Base-by-base conservation (phyloP, 2,113 vertebrate species). In the Forbesichthys agassizii region DNA sequence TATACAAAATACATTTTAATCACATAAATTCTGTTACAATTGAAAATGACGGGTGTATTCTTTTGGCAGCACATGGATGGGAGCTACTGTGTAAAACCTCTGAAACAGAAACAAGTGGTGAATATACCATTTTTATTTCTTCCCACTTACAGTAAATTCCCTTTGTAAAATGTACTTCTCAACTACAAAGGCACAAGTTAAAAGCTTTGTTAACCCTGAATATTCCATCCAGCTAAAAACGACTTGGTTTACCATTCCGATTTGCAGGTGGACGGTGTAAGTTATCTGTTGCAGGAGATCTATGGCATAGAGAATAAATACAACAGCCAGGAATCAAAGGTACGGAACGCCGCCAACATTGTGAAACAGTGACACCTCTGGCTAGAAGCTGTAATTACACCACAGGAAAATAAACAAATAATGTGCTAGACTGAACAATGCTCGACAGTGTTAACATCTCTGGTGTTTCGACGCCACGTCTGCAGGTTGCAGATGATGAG, bases 91-190 rank as follows among this genome's bases (percentile, higher is more conserved):
- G 95, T 97, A 84, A 99, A 99, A 87, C 98, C 98, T 71, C 91
- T 99, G 87, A 99, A 99, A 88, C 98, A 99, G 93, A 99, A 99
- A 78, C 98, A 99, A 94, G 97, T 99, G 90, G 98, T 98, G 77
- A 96, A 90, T 90, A 12, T 54, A 33, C 9, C 33, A 8, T 36
- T 10, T 62, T 12, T 65, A 7, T 42, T 53, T 77, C 13, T 48
- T 61, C 33, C 54, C 64, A 48, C 73, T 48, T 42, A 42, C 7
- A 42, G 36, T 36, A 73, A 75, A 12, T 11, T 53, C 14, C 66
- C 49, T 70, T 75, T 69, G 47, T 27, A 27, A 27, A 27, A 27
- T 27, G 82, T 55, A 58, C 42, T 33, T 53, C 64, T 47, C 36
- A 13, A 0, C 10, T 60, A 78, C 60, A 51, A 65, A 59, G 49